Base-by-base conservation (phyloP, 2,888 invertebrate genomes). In the Ariolimax columbianus region DNA sequence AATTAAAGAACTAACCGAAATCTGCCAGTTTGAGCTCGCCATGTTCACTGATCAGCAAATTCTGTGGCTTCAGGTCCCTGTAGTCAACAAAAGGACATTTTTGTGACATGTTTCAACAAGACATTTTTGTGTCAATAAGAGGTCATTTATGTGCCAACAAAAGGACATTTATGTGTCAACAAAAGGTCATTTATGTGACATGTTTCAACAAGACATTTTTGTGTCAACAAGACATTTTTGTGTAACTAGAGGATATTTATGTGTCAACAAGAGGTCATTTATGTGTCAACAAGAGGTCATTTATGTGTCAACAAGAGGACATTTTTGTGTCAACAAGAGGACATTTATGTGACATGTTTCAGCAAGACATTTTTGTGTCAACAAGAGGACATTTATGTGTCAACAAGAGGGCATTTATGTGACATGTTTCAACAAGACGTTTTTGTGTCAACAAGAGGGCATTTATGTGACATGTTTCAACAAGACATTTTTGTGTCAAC, bases 11-110 rank as follows among this genome's bases (percentile, higher is more conserved):
- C 91, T 86, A 88, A 94, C 95, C 95, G 91, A 95, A 95, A 90
- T 95, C 95, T 38, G 95, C 95, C 87, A 95, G 91, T 92, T 95
- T 95, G 82, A 96, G 94, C 92, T 96, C 96, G 86, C 96, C 96
- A 87, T 94, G 93, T 84, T 95, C 95, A 93, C 95, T 96, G 85
- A 96, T 95, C 88, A 96, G 95, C 81, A 96, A 94, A 93, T 96
- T 96, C 92, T 96, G 96, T 77, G 96, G 96, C 90, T 96, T 96
- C 89, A 96, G 94, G 94, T 96, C 96, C 55, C 55, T 55, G 55
- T 23, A 17, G 55, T 14, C 55, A 55, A 19, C 19, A 55, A 3
- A 55, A 3, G 19, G 14, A 47, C 9, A 47, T 47, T 47, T 7
- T 11, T 47, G 47, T 47, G 7, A 47, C 47, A n/a, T n/a, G n/a